Evolutionary conservation across 37 sponge, comb jelly and placozoan genomes (phyloP).

Genomic region (Dysidea cf. avara): DNA sequence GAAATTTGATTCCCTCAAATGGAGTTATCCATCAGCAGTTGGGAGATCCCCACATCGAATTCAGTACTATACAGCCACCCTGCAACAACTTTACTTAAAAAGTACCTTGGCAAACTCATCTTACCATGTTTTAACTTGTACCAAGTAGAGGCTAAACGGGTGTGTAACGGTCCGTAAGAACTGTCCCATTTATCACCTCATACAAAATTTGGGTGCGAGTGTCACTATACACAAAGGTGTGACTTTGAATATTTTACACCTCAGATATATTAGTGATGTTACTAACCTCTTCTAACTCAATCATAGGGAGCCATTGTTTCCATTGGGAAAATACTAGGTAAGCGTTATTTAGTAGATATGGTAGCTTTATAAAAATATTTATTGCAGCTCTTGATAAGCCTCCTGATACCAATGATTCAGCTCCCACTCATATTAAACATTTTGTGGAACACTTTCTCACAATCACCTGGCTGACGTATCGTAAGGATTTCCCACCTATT

Average conservation of each 20-base stretch:
- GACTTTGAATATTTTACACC: background rate
- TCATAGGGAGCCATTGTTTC: conserved; percentile 23
- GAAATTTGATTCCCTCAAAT: too few relatives aligned
- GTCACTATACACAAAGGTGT: conserved; percentile 44
- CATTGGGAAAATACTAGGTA: conserved; percentile 31
- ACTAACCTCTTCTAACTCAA: conserved; percentile 36
- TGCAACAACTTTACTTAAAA: too few relatives aligned
- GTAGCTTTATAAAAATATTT: background rate
- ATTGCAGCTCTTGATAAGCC: background rate
- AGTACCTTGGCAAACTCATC: too few relatives aligned
- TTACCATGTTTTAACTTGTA: too few relatives aligned
- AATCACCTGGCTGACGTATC: conserved; percentile 70
- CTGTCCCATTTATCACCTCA: too few relatives aligned
- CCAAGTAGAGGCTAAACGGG: too few relatives aligned
- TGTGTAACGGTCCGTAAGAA: too few relatives aligned
- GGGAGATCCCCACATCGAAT: too few relatives aligned
- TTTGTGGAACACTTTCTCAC: conserved; percentile 68
- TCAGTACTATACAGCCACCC: too few relatives aligned
- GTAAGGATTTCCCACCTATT: conserved; percentile 75
- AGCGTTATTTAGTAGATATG: background rate
- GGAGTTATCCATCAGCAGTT: too few relatives aligned
- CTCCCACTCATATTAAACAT: conserved; percentile 56
- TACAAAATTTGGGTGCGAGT: conserved; percentile 33
- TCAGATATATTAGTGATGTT: conserved; percentile 33
- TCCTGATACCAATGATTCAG: conserved; percentile 22